Base-by-base conservation (phyloP, 2,113 vertebrate genomes). In the Sander vitreus region DNA sequence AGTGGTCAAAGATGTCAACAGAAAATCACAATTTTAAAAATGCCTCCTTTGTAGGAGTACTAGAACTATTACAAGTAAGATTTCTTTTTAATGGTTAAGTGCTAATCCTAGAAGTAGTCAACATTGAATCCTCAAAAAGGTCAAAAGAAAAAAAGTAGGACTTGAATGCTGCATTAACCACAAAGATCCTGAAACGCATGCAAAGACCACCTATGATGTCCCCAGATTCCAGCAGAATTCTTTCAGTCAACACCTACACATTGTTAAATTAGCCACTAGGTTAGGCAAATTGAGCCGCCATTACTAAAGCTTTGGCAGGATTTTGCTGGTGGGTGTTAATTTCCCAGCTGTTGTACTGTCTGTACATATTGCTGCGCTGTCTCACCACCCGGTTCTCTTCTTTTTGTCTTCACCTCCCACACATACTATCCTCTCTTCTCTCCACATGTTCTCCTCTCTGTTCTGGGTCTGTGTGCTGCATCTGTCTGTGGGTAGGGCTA, bases 291-390 rank as follows among this genome's bases (percentile, higher is more conserved):
- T 27, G 65, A 30, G 60, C 50, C 57, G 57, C 27, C 60, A 11
- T 30, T 43, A 60, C 51, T 30, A 55, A 60, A 78, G 59, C 36
- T 23, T 71, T 51, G 58, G 69, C 85, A 64, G 33, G 64, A 15
- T 64, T 73, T 23, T 62, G 2, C 21, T 33, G 6, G 76, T 57
- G 50, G 80, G 30, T 63, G 80, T 78, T 67, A 54, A 72, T 74
- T 83, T 68, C 50, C 54, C 63, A 73, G 80, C 80, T 84, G 73
- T 58, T 79, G 76, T 18, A 10, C 36, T 64, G 54, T 82, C 58
- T 69, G 75, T 73, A 18, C 70, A 81, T 57, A 75, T 78, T 77
- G 74, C 77, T 16, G 60, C 18, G 2, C 53, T 51, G 50, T 62
- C 59, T 69, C 74, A 36, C 71, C 45, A n/a, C 70, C 66, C 33